phyloP scores from a whole-genome alignment of 2,888 invertebrate genomes.

The Dryobotodes eremita region DNA sequence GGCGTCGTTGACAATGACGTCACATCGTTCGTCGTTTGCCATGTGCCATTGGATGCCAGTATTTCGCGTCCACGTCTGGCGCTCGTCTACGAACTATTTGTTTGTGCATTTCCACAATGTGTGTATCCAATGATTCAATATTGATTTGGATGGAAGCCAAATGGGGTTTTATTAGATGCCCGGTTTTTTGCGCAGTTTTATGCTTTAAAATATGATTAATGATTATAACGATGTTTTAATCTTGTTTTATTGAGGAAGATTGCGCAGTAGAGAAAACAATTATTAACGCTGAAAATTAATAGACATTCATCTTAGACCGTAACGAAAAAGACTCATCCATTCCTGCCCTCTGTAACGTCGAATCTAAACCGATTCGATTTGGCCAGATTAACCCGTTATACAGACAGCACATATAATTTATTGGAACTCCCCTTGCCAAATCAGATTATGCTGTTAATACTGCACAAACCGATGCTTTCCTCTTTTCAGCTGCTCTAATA shows the following conservation, averaged over 20 bases:
- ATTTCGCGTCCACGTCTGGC: slow-evolving; percentile 78
- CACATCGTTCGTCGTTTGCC: slow-evolving; percentile 61
- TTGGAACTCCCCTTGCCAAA: slow-evolving; percentile 22
- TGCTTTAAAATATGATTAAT: slow-evolving; percentile 22
- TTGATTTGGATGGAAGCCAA: slow-evolving; percentile 68
- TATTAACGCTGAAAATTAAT: slow-evolving; percentile 2
- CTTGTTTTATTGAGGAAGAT: background rate
- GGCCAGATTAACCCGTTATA: background rate
- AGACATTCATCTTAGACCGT: background rate
- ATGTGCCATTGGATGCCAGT: slow-evolving; percentile 67
- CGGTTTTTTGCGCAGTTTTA: slow-evolving; percentile 63
- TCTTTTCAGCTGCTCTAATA: background rate
- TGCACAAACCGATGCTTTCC: background rate
- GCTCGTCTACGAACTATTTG: slow-evolving; percentile 76
- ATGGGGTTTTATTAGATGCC: slow-evolving; percentile 54
- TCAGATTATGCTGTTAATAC: slow-evolving; percentile 26
- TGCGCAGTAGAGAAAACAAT: background rate
- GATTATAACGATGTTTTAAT: slow-evolving; percentile 3
- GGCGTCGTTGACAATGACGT: slow-evolving; percentile 67
- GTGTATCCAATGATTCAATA: slow-evolving; percentile 66
- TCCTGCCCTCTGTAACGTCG: no score
- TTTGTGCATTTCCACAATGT: slow-evolving; percentile 74
- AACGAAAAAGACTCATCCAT: background rate
- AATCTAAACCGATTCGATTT: background rate
- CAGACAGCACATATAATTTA: background rate